Evolutionary conservation across 2,888 invertebrate species (phyloP).

Genomic region (Campoplex nolae): DNA sequence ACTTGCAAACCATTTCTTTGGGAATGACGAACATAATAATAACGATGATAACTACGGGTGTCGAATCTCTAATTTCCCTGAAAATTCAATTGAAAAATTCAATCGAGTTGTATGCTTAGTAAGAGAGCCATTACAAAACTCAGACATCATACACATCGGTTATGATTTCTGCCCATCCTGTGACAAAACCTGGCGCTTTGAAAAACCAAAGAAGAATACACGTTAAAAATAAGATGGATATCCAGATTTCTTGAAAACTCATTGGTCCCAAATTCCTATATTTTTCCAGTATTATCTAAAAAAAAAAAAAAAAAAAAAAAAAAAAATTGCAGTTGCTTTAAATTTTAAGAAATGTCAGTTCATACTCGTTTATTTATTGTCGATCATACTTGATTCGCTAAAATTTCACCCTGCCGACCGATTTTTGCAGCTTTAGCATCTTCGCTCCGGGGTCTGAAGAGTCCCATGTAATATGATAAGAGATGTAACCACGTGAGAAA

Average conservation of each 20-base stretch:
- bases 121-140: neutral
- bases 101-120: neutral
- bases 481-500: slow-evolving; percentile 85
- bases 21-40: slow-evolving; percentile 86
- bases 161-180: slow-evolving; percentile 86
- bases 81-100: neutral
- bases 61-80: slow-evolving; percentile 79
- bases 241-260: slow-evolving; percentile 83
- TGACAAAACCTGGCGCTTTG: slow-evolving; percentile 86
- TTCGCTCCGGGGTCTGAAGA: slow-evolving; percentile 75
- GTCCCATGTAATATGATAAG: slow-evolving; percentile 80
- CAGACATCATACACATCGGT: slow-evolving; percentile 69
- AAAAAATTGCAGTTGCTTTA: neutral
- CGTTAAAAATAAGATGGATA: slow-evolving; percentile 83
- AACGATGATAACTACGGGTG: slow-evolving; percentile 85
- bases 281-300: slow-evolving; percentile 82
- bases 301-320: neutral
- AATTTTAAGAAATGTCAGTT: neutral
- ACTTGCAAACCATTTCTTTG: slow-evolving; percentile 82
- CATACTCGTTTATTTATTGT: neutral
- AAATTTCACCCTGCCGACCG: slow-evolving; percentile 75
- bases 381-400: slow-evolving; percentile 77
- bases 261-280: slow-evolving; percentile 84
- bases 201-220: slow-evolving; percentile 87
- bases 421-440: slow-evolving; percentile 75